Evolutionary conservation across 2,888 invertebrate genomes (phyloP), one percentile per base, ranked within the genome.

Genomic region (Drosophila fulvimacula): DNA sequence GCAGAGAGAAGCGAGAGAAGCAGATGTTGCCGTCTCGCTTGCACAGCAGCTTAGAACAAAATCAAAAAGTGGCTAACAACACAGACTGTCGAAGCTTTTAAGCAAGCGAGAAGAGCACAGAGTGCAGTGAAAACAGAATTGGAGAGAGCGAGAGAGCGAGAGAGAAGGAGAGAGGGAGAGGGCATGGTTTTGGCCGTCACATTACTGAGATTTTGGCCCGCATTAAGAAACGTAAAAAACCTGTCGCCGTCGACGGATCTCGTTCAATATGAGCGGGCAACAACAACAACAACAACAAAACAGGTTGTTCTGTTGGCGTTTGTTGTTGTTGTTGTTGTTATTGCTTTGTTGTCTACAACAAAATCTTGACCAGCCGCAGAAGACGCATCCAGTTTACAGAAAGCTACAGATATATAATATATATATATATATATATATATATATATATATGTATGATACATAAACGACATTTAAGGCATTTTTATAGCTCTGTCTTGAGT

Each of bases 381-480:
- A 73, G 76, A 76, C 62, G 66, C 75, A 66, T 74, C 76, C 76
- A 76, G 79, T 74, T 73, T 68, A 79, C 51, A 72, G 15, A 67
- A 48, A 70, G 57, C 61, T 21, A 58, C 30, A 69, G 56, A 52
- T 30, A 53, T 21, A 59, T 11, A 21, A 53, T 21, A 59, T 11
- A 21, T 19, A 36, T 15, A 44, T 17, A 57, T 3, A 38, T 42
- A 53, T 1, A 32, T 2, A 39, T 5, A 46, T n/a, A 62, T 41
- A 53, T 34, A 30, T n/a, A 5, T 19, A 41, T 42, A 11, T 36
- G 42, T 68, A 51, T 70, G 73, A 77, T 79, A 70, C 73, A 84
- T 82, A 79, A 82, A 73, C 83, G 87, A 86, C 89, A 83, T 86
- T 88, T 88, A 86, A 86, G 82, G 87, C 83, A 83, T 83, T 88